Conservation (phyloP, 2,113 vertebrate species). For the Ammospiza caudacuta region DNA sequence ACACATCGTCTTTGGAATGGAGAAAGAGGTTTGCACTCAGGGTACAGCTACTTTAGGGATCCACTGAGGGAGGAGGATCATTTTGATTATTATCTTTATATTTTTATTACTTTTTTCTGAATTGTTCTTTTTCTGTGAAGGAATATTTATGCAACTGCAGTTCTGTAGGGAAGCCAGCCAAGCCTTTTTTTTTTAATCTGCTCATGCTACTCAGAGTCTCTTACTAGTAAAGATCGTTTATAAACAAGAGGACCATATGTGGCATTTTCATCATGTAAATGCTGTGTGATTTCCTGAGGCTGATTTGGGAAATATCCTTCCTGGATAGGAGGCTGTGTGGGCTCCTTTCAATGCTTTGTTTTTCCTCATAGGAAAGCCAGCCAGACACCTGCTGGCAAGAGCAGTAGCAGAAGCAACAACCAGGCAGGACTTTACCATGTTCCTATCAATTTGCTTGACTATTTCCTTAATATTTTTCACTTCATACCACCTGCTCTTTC, state of each 20-base stretch:
- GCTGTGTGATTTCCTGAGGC: not conserved
- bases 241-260: not conserved
- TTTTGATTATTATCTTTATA: not conserved
- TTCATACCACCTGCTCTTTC: not conserved
- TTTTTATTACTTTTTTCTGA: not conserved
- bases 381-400: not conserved
- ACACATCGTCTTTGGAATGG: not conserved
- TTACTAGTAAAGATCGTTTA: not conserved
- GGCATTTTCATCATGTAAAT: not conserved
- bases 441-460: not conserved
- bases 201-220: not conserved
- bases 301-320: not conserved
- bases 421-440: not conserved
- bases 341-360: not conserved
- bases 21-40: not conserved
- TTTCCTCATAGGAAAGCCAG: not conserved
- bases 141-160: not conserved
- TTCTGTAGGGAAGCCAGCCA: not conserved
- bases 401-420: not conserved
- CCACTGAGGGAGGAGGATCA: not conserved
- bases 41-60: not conserved
- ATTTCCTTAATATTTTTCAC: not conserved
- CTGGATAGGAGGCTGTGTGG: not conserved
- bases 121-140: not conserved
- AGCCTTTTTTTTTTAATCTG: not conserved